phyloP scores from a whole-genome alignment of 2,888 invertebrate species.

The Noctua janthe region DNA sequence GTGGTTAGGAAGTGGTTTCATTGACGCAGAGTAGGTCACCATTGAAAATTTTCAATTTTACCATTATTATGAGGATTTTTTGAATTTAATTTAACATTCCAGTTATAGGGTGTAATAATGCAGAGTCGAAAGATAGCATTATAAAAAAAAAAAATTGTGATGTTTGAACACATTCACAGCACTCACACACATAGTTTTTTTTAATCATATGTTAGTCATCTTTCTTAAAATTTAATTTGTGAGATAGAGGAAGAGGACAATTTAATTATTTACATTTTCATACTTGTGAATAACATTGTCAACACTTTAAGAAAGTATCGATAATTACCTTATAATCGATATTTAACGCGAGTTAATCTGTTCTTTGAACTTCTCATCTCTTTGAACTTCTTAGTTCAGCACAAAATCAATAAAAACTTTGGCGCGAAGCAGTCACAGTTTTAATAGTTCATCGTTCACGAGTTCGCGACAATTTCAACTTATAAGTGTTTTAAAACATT shows the following conservation, averaged over 20 bases:
- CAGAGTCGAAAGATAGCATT: not conserved
- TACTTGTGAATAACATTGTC: not conserved
- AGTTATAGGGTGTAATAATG: not conserved
- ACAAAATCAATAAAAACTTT: constrained; percentile 37
- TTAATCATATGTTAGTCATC: too few species aligned
- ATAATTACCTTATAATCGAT: not conserved
- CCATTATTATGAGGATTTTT: not conserved
- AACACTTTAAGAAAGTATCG: not conserved
- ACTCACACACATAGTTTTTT: too few species aligned
- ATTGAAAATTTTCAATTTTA: not conserved
- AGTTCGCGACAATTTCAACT: constrained; percentile 18
- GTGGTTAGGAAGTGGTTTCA: constrained; percentile 13
- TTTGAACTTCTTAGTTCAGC: not conserved
- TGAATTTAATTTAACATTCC: not conserved
- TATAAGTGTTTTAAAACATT: constrained; percentile 15
- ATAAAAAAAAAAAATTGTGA: not conserved
- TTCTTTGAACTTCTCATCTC: not conserved
- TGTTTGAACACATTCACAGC: too few species aligned
- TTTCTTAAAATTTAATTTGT: too few species aligned
- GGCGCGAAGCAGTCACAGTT: constrained; percentile 12
- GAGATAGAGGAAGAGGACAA: too few species aligned
- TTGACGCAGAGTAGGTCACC: not conserved
- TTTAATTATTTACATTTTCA: not conserved
- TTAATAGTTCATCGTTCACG: constrained; percentile 31
- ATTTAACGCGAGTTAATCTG: not conserved